Evolutionary conservation across 2,797 vertebrate genomes (phyloP).

Genomic region (Xenopus petersii): DNA sequence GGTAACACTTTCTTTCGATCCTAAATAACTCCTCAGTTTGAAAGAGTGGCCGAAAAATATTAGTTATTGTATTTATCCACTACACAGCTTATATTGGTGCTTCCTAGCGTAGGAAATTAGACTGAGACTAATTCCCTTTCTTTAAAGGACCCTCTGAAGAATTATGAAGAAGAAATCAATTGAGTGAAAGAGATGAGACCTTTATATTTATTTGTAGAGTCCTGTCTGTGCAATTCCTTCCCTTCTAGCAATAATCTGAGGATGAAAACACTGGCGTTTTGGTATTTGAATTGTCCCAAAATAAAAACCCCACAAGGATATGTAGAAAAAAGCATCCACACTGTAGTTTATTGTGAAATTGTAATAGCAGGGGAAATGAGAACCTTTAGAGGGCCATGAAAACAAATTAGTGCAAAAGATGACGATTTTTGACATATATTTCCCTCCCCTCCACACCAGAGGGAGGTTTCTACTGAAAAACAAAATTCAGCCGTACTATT

Average conservation of each 20-base stretch:
- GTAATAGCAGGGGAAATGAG: slow-evolving; percentile 56
- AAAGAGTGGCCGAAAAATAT: no score
- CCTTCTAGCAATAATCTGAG: slow-evolving; percentile 2
- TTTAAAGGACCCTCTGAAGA: no score
- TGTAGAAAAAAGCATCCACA: slow-evolving; percentile 39
- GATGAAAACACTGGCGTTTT: not conserved
- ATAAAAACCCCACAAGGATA: slow-evolving; percentile 13
- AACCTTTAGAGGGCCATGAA: slow-evolving; percentile 56
- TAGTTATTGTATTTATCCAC: no score
- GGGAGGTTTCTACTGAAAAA: slow-evolving; percentile 57
- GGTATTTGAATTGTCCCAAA: slow-evolving; percentile 40
- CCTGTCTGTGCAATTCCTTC: not conserved
- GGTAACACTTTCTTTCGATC: no score
- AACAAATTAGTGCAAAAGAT: slow-evolving; percentile 61
- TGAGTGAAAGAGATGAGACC: no score
- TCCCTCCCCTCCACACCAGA: slow-evolving; percentile 52
- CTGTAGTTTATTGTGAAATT: slow-evolving; percentile 53
- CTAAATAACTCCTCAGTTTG: no score
- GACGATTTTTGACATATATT: slow-evolving; percentile 54
- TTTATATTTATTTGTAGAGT: no score
- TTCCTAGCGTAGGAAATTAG: no score
- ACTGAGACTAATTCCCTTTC: no score
- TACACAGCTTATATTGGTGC: no score
- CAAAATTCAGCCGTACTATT: slow-evolving; percentile 52
- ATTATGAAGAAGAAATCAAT: no score